phyloP scores from a whole-genome alignment of 2,113 vertebrate genomes.

The Uria aalge region DNA sequence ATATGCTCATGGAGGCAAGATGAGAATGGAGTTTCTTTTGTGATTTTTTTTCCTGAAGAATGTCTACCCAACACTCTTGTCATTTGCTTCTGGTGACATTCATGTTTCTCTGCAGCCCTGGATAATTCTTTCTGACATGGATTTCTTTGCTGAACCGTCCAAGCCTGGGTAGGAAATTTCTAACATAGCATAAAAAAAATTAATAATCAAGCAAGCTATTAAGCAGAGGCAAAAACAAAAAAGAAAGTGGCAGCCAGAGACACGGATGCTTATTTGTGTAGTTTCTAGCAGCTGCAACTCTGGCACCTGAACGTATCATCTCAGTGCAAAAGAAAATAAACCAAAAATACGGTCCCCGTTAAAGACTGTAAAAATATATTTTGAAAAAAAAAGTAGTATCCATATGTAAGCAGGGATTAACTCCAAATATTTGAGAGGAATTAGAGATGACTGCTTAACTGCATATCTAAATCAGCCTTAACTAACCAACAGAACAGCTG shows the following conservation, averaged over 20 bases:
- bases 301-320: neutral
- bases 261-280: neutral
- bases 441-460: conserved; percentile 31
- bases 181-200: neutral
- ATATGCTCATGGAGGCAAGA: neutral
- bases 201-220: neutral
- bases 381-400: neutral
- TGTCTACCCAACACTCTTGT: neutral
- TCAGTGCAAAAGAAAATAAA: neutral
- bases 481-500: conserved; percentile 16
- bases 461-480: conserved; percentile 17
- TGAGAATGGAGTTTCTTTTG: neutral
- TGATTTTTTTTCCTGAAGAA: neutral
- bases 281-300: neutral
- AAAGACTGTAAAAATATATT: neutral
- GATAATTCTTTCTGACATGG: neutral
- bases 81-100: neutral
- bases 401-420: neutral
- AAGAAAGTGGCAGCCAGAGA: neutral
- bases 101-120: neutral
- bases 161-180: neutral
- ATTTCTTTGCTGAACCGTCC: neutral
- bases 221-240: neutral
- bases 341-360: neutral
- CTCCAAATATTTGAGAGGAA: conserved; percentile 12